Conservation (phyloP, 2,797 vertebrate genomes). For the Chaenodraco wilsoni region DNA sequence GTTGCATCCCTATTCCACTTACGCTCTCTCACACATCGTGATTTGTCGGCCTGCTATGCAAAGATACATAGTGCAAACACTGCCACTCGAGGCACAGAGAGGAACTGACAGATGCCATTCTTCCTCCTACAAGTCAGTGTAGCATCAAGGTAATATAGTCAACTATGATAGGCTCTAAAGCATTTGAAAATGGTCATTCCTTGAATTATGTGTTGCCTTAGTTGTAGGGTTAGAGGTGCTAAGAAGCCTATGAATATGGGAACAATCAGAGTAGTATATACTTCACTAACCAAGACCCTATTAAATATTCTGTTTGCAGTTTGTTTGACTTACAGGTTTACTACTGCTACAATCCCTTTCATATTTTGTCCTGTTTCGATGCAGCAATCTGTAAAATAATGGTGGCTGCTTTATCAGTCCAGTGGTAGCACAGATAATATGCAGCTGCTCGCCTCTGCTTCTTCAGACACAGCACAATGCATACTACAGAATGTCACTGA, state of each 20-base stretch:
- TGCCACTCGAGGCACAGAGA: too few species aligned
- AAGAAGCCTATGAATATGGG: neutral
- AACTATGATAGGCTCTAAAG: neutral
- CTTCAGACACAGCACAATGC: neutral
- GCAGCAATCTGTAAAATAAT: constrained; percentile 10
- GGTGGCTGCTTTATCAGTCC: constrained; percentile 4
- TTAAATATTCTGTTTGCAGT: constrained; percentile 18
- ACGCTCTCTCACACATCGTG: too few species aligned
- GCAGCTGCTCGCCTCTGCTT: constrained; percentile 8
- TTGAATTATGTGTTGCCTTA: neutral
- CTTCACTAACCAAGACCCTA: constrained; percentile 5
- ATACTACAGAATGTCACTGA: neutral
- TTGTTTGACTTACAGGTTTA: neutral
- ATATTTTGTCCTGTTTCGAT: constrained; percentile 14
- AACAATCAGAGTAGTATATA: neutral
- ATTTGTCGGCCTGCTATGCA: too few species aligned
- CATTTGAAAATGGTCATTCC: neutral
- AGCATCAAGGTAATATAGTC: too few species aligned
- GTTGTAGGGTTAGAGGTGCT: neutral
- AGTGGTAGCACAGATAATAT: constrained; percentile 5
- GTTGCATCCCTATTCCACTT: too few species aligned
- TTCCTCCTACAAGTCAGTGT: too few species aligned
- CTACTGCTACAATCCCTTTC: neutral
- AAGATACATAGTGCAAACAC: too few species aligned
- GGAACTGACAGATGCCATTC: too few species aligned